phyloP scores from a whole-genome alignment of 2,797 vertebrate species.

The Liasis olivaceus region DNA sequence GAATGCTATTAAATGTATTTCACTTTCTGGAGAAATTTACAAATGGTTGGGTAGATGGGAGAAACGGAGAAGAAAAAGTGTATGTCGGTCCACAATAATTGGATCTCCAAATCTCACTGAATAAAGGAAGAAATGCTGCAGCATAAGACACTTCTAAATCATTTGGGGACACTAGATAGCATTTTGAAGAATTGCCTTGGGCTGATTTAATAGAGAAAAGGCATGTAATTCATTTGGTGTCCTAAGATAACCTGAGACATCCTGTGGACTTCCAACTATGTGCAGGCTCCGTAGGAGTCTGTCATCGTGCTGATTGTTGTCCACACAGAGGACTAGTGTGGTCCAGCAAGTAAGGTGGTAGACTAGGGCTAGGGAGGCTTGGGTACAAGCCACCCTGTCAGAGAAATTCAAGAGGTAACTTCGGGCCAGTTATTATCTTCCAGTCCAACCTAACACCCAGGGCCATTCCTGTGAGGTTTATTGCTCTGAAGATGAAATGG shows the following conservation, averaged over 20 bases:
- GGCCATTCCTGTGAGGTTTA: not conserved
- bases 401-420: not conserved
- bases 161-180: not conserved
- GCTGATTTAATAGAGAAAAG: not conserved
- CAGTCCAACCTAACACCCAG: not conserved
- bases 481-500: not conserved
- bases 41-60: not conserved
- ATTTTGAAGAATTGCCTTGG: constrained; percentile 2
- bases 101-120: not conserved
- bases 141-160: not conserved
- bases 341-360: not conserved
- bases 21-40: not conserved
- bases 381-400: not conserved
- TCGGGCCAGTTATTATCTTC: not conserved
- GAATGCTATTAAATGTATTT: not conserved
- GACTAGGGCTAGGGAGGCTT: not conserved
- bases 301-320: not conserved
- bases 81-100: not conserved
- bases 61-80: not conserved
- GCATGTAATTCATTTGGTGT: not conserved
- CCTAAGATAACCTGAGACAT: not conserved
- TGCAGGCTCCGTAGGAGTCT: not conserved
- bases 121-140: not conserved
- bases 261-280: not conserved
- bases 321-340: not conserved